Evolutionary conservation across 2,888 invertebrate species (phyloP).

Genomic region (Phorcus lineatus): DNA sequence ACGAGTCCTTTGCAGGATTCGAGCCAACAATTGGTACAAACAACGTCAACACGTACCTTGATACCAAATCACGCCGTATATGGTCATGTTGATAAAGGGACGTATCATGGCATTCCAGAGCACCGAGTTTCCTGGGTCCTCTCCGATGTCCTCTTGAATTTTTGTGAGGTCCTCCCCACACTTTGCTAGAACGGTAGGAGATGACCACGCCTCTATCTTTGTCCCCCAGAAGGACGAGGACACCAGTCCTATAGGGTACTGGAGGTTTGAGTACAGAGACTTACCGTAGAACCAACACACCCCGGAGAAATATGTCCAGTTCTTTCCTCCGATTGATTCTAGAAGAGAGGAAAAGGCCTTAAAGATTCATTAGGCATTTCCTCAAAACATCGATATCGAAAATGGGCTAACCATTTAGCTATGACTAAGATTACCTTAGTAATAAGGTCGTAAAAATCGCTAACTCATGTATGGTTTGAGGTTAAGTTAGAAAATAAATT

Average conservation of each 20-base stretch:
- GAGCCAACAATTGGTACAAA: no score
- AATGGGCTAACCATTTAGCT: no score
- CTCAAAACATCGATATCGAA: no score
- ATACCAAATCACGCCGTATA: conserved; percentile 72
- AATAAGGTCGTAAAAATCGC: no score
- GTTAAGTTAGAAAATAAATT: no score
- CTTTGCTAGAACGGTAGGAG: conserved; percentile 52
- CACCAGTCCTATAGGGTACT: conserved; percentile 66
- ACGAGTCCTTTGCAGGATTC: no score
- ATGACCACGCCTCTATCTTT: conserved; percentile 69
- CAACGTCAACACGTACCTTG: conserved; percentile 60
- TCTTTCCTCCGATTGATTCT: conserved; percentile 41
- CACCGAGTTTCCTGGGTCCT: neutral
- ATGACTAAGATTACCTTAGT: no score
- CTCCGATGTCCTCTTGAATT: no score
- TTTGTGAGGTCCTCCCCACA: conserved; percentile 3
- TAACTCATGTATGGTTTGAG: no score
- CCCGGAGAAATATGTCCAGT: conserved; percentile 61
- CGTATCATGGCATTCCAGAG: conserved; percentile 74
- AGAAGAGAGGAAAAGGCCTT: neutral
- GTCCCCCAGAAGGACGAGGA: conserved; percentile 61
- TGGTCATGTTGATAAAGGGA: conserved; percentile 67
- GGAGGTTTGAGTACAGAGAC: conserved; percentile 59
- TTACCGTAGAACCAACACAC: conserved; percentile 72
- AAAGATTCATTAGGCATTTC: no score